Evolutionary conservation across 2,888 invertebrate species (phyloP), one percentile per base, ranked within the genome.

Genomic region (Leucoma salicis): DNA sequence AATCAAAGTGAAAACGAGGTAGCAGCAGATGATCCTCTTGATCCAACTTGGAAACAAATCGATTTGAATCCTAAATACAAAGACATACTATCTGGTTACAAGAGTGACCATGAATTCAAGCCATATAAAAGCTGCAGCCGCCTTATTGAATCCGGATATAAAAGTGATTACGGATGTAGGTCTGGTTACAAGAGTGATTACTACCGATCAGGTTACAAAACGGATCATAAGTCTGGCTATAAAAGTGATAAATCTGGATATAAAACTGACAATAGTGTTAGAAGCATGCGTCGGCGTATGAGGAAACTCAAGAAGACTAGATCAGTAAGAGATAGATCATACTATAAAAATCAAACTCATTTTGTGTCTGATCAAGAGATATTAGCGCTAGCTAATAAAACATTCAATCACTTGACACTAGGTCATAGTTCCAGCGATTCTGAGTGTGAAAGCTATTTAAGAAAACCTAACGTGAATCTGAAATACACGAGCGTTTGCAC

Each of bases 51-150:
- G 92, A 91, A 91, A 43, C 90, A 92, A 76, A 92, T 92, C 28
- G 92, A 92, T 70, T 82, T 92, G 2, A 92, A 92, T 71, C 91
- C 92, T 10, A 92, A 92, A 74, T 92, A 92, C 66, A 91, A 92
- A 34, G 91, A 91, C 56, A 90, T 92, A 33, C 69, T 90, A 6
- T 91, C 91, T 2, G 92, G 92, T 3, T 92, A 92, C 55, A 92
- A 92, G 79, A 92, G 92, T 65, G 92, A 92, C 57, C 81, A 89
- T 24, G 92, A 90, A 62, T 83, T 89, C 44, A 90, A 90, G 46
- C 87, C 87, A 1, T 89, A 87, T 53, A 90, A 86, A 70, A 90
- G 88, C 51, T 90, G 90, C 56, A 90, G 90, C 63, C 80, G 89
- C 46, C 66, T 90, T 15, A 89, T 90, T 53, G 90, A 90, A 59